phyloP scores from a whole-genome alignment of 2,113 vertebrate species.

The Sminthopsis crassicaudata region DNA sequence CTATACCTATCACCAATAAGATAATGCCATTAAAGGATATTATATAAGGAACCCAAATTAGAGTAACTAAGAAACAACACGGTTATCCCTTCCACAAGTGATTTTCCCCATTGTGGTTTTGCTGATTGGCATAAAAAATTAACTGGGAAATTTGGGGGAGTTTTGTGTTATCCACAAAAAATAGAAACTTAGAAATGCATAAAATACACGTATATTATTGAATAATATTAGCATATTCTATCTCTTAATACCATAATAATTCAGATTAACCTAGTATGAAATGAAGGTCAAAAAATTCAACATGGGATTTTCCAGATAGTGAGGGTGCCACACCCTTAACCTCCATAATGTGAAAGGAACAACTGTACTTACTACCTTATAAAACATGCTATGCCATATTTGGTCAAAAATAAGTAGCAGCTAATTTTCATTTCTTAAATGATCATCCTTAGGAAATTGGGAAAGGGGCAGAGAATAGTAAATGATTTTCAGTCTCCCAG shows the following conservation, averaged over 20 bases:
- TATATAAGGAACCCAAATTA: background rate
- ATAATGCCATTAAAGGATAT: background rate
- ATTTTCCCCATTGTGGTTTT: background rate
- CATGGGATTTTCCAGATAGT: background rate
- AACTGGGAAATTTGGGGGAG: background rate
- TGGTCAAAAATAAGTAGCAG: background rate
- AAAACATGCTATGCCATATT: background rate
- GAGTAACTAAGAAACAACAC: background rate
- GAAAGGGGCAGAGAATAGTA: background rate
- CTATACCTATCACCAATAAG: background rate
- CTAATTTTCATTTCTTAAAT: background rate
- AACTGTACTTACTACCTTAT: background rate
- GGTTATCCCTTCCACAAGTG: background rate
- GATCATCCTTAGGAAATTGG: slow-evolving; percentile 16
- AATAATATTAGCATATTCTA: background rate
- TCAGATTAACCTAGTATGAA: background rate
- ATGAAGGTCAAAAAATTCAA: background rate
- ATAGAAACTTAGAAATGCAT: background rate
- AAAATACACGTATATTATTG: background rate
- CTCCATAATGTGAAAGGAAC: background rate
- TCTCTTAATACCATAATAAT: background rate
- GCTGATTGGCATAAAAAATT: background rate
- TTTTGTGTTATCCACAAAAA: background rate
- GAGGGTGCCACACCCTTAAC: no score
- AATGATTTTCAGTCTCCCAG: background rate